These are phyloP conservation scores for Catostomus latipinnis DNA, from an alignment of 2,797 vertebrate genomes.

Conservation along the genomic window DNA sequence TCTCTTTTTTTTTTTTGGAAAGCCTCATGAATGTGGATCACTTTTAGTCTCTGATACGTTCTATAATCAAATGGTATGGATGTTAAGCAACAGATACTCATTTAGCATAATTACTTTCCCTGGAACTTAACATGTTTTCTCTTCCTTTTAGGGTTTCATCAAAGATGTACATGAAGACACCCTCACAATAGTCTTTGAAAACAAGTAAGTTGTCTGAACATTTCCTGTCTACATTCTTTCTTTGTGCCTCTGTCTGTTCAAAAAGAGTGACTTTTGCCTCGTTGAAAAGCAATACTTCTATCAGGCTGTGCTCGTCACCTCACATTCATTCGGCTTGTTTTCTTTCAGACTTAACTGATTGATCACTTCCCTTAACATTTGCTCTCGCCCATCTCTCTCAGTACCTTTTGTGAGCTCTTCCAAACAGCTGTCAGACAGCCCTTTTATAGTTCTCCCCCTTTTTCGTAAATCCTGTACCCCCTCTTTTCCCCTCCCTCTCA, in stretches of 20 bases:
- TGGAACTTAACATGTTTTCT: background rate
- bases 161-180: conserved; percentile 95
- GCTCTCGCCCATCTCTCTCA: conserved; percentile 30
- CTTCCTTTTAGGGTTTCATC: conserved; percentile 83
- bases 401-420: conserved; percentile 65
- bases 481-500: too few relatives aligned
- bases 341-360: background rate
- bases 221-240: background rate
- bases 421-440: conserved; percentile 71
- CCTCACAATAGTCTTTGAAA: conserved; percentile 92
- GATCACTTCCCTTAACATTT: conserved; percentile 37
- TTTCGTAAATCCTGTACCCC: conserved; percentile 32
- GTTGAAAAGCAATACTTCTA: too few relatives aligned
- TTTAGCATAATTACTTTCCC: too few relatives aligned
- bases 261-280: background rate
- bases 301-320: background rate
- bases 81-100: background rate
- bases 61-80: too few relatives aligned
- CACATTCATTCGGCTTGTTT: background rate
- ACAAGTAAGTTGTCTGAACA: conserved; percentile 86
- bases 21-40: too few relatives aligned
- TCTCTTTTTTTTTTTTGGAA: too few relatives aligned
- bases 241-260: background rate
- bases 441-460: conserved; percentile 59
- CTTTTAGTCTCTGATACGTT: too few relatives aligned